Evolutionary conservation across 2,888 invertebrate genomes (phyloP).

Genomic region (Drosophila paramelanica): DNA sequence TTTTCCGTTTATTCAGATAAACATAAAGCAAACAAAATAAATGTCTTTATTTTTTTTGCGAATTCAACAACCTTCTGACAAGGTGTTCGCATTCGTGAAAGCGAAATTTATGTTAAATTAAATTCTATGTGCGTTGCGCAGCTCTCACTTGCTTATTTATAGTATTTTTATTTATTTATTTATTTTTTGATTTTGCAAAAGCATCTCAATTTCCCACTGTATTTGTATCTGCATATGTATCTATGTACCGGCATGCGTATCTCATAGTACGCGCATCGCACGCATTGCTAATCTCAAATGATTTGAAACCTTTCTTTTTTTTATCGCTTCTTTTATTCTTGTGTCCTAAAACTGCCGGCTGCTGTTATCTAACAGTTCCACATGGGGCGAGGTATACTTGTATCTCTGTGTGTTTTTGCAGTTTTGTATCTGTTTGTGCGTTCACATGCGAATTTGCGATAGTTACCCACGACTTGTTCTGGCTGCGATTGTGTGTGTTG

Average conservation of each 20-base stretch:
- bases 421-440: conserved; percentile 1
- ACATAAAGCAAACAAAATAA: conserved; percentile 10
- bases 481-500: conserved; percentile 36
- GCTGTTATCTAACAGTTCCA: conserved; percentile 61
- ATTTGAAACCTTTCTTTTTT: conserved; percentile 13
- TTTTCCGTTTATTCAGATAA: conserved; percentile 42
- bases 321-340: conserved; percentile 14
- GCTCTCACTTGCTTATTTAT: conserved; percentile 52
- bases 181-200: conserved; percentile 17
- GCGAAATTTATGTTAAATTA: conserved; percentile 57
- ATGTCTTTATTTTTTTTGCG: conserved; percentile 8
- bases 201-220: conserved; percentile 12
- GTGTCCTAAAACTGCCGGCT: conserved; percentile 42
- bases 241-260: conserved; percentile 45
- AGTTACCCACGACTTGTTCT: conserved; percentile 45
- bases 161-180: conserved; percentile 40
- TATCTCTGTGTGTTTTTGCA: not conserved
- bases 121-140: conserved; percentile 31
- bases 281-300: conserved; percentile 57
- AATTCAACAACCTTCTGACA: conserved; percentile 10
- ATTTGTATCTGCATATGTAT: conserved; percentile 9
- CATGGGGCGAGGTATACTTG: conserved; percentile 26
- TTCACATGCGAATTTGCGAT: conserved; percentile 48
- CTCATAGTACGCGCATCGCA: conserved; percentile 41
- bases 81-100: conserved; percentile 41